Evolutionary conservation across 2,797 vertebrate species (phyloP).

Genomic region (Diglossa cyanea): DNA sequence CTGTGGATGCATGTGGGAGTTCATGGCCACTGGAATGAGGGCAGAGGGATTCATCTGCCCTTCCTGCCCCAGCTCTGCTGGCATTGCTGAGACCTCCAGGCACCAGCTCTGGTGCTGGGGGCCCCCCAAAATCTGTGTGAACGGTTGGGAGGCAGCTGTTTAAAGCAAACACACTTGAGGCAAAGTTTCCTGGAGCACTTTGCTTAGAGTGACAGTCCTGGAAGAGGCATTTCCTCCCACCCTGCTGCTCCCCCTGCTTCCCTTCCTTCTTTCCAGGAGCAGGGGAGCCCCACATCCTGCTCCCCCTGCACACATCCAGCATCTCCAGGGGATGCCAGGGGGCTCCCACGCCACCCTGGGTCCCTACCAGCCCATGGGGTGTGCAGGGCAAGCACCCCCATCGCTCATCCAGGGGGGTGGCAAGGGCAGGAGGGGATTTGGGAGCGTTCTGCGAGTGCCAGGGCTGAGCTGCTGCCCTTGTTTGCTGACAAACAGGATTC

Average conservation of each 20-base stretch:
- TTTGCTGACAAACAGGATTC: slow-evolving; percentile 61
- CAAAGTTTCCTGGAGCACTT: not conserved
- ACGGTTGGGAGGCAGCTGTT: not conserved
- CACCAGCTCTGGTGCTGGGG: rapidly evolving
- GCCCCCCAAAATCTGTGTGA: not conserved
- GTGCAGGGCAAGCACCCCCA: not conserved
- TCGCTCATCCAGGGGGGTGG: rapidly evolving
- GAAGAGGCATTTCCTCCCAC: slow-evolving; percentile 14
- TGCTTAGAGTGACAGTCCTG: not conserved
- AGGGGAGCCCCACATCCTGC: rapidly evolving
- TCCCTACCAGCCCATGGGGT: rapidly evolving
- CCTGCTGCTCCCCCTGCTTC: rapidly evolving
- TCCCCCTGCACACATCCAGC: not conserved
- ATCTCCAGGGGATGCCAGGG: rapidly evolving
- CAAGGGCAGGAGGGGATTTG: not conserved
- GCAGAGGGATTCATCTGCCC: not conserved
- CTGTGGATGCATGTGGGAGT: not conserved
- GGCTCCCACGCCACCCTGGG: rapidly evolving
- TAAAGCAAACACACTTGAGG: not conserved
- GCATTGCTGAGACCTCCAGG: not conserved
- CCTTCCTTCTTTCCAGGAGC: not conserved
- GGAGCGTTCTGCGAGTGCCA: not conserved
- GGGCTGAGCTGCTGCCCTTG: not conserved
- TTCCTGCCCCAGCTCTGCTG: not conserved
- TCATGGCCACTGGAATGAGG: not conserved